Percentiles rank a stretch among this genome's conserved stretches.
These are phyloP conservation scores for Dermatemys mawii DNA, from an alignment of 2,113 vertebrate species.

Conservation along the genomic window DNA sequence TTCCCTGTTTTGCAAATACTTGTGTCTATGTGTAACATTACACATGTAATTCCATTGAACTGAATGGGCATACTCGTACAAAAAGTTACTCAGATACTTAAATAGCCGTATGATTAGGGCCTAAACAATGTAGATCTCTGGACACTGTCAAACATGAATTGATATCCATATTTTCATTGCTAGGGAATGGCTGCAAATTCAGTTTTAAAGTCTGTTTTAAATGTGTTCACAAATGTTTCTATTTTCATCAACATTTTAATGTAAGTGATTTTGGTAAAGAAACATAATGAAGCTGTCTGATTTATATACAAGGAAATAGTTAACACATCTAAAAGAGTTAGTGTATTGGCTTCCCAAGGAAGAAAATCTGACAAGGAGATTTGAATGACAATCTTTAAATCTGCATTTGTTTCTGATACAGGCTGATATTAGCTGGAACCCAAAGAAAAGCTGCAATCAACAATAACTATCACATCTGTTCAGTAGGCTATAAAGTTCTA, in stretches of 20 bases:
- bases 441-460: background rate
- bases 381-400: background rate
- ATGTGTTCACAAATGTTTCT: background rate
- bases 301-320: background rate
- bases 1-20: background rate
- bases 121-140: background rate
- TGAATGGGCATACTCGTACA: background rate
- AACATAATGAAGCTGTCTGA: background rate
- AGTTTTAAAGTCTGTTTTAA: background rate
- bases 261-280: background rate
- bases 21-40: background rate
- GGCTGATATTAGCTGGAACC: fast-evolving
- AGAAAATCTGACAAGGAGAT: background rate
- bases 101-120: background rate
- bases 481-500: background rate
- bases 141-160: background rate
- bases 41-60: background rate
- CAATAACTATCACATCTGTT: constrained; percentile 17
- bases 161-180: background rate
- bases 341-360: background rate
- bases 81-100: background rate
- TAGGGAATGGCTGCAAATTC: background rate
- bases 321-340: background rate
- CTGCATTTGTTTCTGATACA: background rate
- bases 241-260: background rate